Base-by-base conservation (phyloP, 1,140 invertebrate species). In the Cotesia typhae region DNA sequence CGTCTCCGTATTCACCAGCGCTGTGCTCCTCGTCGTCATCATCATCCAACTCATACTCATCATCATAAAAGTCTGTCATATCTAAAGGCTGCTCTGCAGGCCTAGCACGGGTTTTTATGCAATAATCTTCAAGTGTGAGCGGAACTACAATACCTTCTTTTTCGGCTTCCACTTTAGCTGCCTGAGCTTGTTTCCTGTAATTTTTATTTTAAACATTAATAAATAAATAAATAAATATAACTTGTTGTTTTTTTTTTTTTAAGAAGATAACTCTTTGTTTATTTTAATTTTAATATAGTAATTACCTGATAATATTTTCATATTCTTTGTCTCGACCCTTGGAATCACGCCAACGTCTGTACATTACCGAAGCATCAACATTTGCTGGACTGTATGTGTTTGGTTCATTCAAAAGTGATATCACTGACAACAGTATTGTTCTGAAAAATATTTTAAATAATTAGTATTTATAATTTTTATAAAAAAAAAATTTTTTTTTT, bases 361-460 rank as follows among this genome's bases (percentile, higher is more conserved):
- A 99, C 97, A 99, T 99, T 36, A 99, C 97, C 61, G 97, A 98
- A 20, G 98, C 98, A 89, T 99, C 98, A 14, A 99, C 98, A 87
- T 99, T 99, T 68, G 98, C 98, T 51, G 98, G 98, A 82, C 97
- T 99, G 86, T 94, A 99, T 77, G 98, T 99, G 88, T 99, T 99
- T 60, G 98, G 98, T 88, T 99, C 98, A 88, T 99, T 99, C 75
- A 99, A 89, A 59, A 99, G 89, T 17, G 98, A 99, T 78, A 99
- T 99, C 63, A 99, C 98, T 77, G 97, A 99, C 38, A 99, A 90
- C 69, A 99, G 88, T 81, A 99, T 97, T 70, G 98, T 99, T 84
- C 98, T 93, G 81, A 47, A 53, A 35, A 52, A 80, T 80, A 28
- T 28, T 28, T 28, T 28, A 28, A 28, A 28, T 28, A 28, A 28